phyloP scores from a whole-genome alignment of 2,888 invertebrate genomes.

The Drosophila neutralis region DNA sequence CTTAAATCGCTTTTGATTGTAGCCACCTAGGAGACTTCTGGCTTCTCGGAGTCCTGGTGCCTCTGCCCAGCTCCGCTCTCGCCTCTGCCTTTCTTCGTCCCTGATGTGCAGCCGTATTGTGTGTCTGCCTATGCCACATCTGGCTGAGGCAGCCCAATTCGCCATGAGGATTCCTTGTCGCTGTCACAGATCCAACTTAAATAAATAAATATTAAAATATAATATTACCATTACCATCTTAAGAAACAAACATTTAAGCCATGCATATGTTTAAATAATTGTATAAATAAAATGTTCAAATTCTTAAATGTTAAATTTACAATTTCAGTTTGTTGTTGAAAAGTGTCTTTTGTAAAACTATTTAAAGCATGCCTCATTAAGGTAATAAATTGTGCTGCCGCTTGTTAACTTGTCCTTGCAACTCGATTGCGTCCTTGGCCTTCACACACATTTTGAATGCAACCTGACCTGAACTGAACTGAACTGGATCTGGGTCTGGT shows the following conservation, averaged over 20 bases:
- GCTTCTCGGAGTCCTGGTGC: too few species aligned
- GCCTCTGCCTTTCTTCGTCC: too few species aligned
- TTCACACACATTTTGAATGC: conserved; percentile 63
- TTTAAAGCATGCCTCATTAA: neutral
- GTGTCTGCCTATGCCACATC: neutral
- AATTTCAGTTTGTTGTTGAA: too few species aligned
- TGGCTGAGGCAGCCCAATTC: neutral
- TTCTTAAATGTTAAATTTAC: neutral
- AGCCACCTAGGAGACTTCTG: too few species aligned
- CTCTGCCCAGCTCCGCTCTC: too few species aligned
- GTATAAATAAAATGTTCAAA: neutral
- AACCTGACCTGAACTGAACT: conserved; percentile 24
- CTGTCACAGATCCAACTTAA: neutral
- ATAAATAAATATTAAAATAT: neutral
- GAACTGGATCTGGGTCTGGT: conserved; percentile 5
- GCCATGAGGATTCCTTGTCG: neutral
- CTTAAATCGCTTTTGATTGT: too few species aligned
- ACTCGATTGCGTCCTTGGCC: conserved; percentile 64
- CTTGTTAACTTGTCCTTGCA: conserved; percentile 18
- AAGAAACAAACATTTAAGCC: too few species aligned
- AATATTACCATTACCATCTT: neutral
- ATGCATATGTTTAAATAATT: too few species aligned
- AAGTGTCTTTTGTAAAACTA: neutral
- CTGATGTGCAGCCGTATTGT: too few species aligned
- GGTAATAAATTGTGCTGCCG: neutral